Base-by-base conservation (phyloP, 2,888 invertebrate species). In the Girardia tigrina region DNA sequence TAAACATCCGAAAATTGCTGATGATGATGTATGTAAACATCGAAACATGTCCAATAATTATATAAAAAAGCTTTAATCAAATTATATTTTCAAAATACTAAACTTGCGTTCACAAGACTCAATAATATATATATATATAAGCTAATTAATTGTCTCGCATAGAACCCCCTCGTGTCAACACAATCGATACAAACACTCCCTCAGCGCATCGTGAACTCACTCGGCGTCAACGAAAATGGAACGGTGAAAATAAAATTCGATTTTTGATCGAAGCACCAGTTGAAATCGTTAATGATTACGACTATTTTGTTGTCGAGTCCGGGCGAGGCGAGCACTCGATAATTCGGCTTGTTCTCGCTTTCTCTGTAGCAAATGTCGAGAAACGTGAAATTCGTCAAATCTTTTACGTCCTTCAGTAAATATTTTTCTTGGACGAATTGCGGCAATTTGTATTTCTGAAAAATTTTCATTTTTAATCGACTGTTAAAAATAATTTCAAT, bases 231-330 rank as follows among this genome's bases (percentile, higher is more conserved):
- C n/a, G 56, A 56, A 56, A 56, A 56, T 16, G 56, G 56, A 6
- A 56, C 56, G n/a, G 56, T 56, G 23, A 56, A 56, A 12, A 56
- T 16, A 12, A 56, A 23, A 16, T 56, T 56, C n/a, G 56, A 23
- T 56, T 56, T 56, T 20, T 56, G 56, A 56, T 56, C 4, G 23
- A 56, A 56, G 56, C 56, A 56, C 56, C 56, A 56, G n/a, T 56
- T 56, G n/a, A 56, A 20, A n/a, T 56, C 56, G 23, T 56, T 56
- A 12, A 56, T 56, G 4, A 56, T 56, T 8, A 56, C 23, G n/a
- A 23, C 56, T 23, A 56, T 56, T 56, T 56, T 56, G 23, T 23
- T 23, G 2, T n/a, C 23, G n/a, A 23, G 6, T 6, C n/a, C n/a
- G 4, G 56, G 56, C n/a, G n/a, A n/a, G 4, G 56, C 56, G 4